Percentiles rank a stretch among this genome's conserved stretches.
phyloP scores from a whole-genome alignment of 1,140 invertebrate genomes.

The Nautilus pompilius region DNA sequence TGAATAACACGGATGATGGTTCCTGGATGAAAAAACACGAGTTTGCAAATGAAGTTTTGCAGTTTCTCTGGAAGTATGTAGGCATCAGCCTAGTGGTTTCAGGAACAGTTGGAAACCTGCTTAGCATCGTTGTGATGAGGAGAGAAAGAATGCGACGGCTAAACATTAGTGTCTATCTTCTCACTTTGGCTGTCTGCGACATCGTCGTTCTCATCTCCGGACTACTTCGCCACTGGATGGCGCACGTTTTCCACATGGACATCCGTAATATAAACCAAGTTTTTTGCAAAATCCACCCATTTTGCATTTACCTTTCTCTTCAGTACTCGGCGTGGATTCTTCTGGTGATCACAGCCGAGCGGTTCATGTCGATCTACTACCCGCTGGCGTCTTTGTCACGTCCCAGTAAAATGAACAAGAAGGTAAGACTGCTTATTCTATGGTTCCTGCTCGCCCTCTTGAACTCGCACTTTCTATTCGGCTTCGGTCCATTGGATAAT shows the following conservation, averaged over 20 bases:
- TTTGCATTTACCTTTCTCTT: conserved; percentile 22
- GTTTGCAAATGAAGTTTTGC: too few species aligned
- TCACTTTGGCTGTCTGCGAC: conserved; percentile 22
- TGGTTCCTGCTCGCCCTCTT: conserved; percentile 7
- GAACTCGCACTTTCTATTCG: conserved; percentile 28
- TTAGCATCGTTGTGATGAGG: conserved; percentile 21
- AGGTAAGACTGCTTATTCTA: conserved; percentile 12
- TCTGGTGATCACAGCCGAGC: conserved; percentile 32
- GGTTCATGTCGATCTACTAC: conserved; percentile 25
- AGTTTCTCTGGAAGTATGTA: too few species aligned
- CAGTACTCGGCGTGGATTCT: conserved; percentile 33
- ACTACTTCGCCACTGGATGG: conserved; percentile 25
- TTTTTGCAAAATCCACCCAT: conserved; percentile 25
- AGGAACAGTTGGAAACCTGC: conserved; percentile 25
- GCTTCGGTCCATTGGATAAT: conserved; percentile 1
- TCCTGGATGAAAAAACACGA: too few species aligned
- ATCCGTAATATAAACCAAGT: conserved; percentile 10
- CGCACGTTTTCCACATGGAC: conserved; percentile 10
- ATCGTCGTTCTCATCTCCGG: conserved; percentile 26
- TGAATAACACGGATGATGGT: too few species aligned
- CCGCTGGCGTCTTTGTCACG: conserved; percentile 20
- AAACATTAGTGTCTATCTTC: conserved; percentile 19
- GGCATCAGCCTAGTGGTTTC: conserved; percentile 18
- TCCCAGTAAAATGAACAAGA: conserved; percentile 14
- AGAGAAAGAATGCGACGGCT: conserved; percentile 8